Base-by-base conservation (phyloP, 2,888 invertebrate species). In the Lithophane ornitopus region DNA sequence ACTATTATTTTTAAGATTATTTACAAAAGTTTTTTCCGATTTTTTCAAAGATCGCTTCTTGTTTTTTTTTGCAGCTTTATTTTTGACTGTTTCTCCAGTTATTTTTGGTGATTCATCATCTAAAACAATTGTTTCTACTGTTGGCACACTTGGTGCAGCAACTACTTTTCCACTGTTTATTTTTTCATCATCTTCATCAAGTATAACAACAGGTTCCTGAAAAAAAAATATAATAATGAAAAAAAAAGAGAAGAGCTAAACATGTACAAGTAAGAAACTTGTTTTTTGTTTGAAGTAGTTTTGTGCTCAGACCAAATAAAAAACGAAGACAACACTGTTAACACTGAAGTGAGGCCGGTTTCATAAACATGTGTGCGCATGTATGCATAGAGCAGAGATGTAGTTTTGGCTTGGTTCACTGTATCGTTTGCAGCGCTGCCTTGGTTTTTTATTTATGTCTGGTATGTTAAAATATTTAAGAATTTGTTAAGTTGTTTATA, bases 1-100 rank as follows among this genome's bases (percentile, higher is more conserved):
- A 16, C 81, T 84, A 70, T 93, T 91, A 68, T 91, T 90, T 79
- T 80, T 80, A 4, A 87, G 75, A 67, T 75, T 61, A 2, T 22
- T 77, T 4, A 54, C 14, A 41, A 85, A 88, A 8, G 87, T n/a
- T 3, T 71, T 69, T 61, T 88, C 82, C 54, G 77, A 22, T 76
- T 28, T 59, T 41, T 39, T 65, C 11, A 3, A 4, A 22, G 9
- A 9, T n/a, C 4, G 12, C n/a, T 61, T 69, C 0, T 44, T 34
- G 6, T 12, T 41, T 1, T 8, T 12, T 22, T 3, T 63, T 6
- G 8, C 14, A 12, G 6, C 19, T 19, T 56, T 52, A 9, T 39
- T 22, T 12, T n/a, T 12, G 11, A 16, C 19, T n/a, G 19, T 16
- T 67, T 44, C n/a, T 11, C 0, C 8, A 22, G 56, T 44, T n/a